A percentile compares a stretch with the other conserved stretches of the same genome.
Conservation (phyloP, 2,888 invertebrate genomes). For the Taenaris catops region DNA sequence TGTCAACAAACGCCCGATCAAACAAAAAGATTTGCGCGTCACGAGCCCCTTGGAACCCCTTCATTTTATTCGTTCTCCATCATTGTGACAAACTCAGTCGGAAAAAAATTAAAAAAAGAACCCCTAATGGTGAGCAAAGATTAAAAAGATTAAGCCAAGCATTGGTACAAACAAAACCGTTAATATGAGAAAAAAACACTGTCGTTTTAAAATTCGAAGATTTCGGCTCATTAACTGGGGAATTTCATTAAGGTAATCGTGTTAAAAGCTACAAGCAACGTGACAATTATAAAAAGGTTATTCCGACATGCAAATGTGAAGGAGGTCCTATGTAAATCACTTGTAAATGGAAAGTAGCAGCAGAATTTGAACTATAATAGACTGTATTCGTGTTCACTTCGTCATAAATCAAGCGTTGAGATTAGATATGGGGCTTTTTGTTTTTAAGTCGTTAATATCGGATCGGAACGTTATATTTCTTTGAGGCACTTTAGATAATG, state of each 20-base stretch:
- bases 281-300: conserved; percentile 71
- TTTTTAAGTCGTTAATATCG: conserved; percentile 33
- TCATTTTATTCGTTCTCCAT: conserved; percentile 13
- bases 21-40: conserved; percentile 68
- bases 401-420: conserved; percentile 57
- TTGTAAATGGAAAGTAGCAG: conserved; percentile 58
- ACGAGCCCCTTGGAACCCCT: conserved; percentile 31
- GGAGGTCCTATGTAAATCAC: conserved; percentile 69
- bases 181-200: no score
- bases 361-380: conserved; percentile 51
- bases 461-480: conserved; percentile 18
- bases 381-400: conserved; percentile 41
- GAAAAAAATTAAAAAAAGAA: conserved; percentile 8
- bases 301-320: conserved; percentile 66
- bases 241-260: conserved; percentile 53
- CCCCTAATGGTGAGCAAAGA: conserved; percentile 10
- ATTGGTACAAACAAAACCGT: no score
- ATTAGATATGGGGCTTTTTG: conserved; percentile 59
- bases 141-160: no score
- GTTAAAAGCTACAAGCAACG: conserved; percentile 30
- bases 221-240: conserved; percentile 63
- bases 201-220: conserved; percentile 48
- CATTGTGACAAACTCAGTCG: conserved; percentile 24
- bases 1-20: conserved; percentile 76
- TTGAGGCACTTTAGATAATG: conserved; percentile 36